These are phyloP conservation scores for Bettongia penicillata DNA, from an alignment of 2,113 vertebrate genomes.

Conservation along the genomic window DNA sequence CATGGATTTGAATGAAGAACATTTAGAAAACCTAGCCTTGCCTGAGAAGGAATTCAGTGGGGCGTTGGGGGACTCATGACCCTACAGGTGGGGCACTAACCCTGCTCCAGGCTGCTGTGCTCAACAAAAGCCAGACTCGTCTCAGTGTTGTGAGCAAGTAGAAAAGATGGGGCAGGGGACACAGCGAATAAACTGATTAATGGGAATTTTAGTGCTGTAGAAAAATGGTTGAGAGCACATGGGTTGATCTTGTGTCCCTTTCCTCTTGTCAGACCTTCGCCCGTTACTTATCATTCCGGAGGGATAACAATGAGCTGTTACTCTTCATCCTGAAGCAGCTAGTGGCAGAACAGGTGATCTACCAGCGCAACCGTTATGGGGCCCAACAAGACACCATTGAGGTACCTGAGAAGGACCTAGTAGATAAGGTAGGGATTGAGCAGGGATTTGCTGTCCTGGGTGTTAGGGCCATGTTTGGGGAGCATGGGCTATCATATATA, in stretches of 20 bases:
- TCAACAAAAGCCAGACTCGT: neutral
- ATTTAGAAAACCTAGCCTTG: neutral
- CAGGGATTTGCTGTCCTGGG: neutral
- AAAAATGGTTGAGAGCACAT: accelerated
- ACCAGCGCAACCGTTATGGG: constrained; percentile 96
- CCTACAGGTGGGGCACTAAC: neutral
- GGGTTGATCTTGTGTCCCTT: neutral
- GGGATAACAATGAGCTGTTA: constrained; percentile 98
- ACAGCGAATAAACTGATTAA: neutral
- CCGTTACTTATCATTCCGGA: constrained; percentile 94
- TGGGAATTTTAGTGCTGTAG: neutral
- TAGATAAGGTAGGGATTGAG: constrained; percentile 89
- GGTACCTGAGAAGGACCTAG: constrained; percentile 93
- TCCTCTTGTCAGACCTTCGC: constrained; percentile 90
- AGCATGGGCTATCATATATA: neutral
- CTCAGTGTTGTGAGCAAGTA: neutral
- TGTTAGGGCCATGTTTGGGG: neutral
- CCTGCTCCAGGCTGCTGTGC: neutral
- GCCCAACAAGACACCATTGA: constrained; percentile 94
- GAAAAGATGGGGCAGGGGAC: neutral
- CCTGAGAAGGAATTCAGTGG: neutral
- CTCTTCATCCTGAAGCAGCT: constrained; percentile 98
- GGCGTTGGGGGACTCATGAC: neutral
- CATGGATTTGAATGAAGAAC: too few relatives aligned
- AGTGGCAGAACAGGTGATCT: constrained; percentile 93